Conservation (phyloP, 2,888 invertebrate genomes). For the Drosophila affinis region DNA sequence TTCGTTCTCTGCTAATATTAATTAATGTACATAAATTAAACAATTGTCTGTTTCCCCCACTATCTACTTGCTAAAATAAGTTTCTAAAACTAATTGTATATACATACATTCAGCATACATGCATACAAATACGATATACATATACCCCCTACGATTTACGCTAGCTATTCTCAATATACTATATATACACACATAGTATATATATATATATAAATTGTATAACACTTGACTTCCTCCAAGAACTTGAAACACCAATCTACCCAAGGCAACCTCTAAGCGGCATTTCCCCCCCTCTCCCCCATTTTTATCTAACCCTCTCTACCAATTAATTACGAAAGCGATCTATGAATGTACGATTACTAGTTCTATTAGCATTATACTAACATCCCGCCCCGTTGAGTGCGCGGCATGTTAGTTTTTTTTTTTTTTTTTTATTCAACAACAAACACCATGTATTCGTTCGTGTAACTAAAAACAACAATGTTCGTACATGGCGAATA, state of each 20-base stretch:
- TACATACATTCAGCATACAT: slow-evolving; percentile 49
- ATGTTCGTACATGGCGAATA: slow-evolving; percentile 67
- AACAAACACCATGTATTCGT: slow-evolving; percentile 40
- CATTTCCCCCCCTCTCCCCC: not conserved
- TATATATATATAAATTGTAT: slow-evolving; percentile 30
- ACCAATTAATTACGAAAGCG: slow-evolving; percentile 37
- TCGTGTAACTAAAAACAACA: slow-evolving; percentile 54
- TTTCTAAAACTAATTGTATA: slow-evolving; percentile 75
- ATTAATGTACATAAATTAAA: slow-evolving; percentile 49
- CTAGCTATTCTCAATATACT: slow-evolving; percentile 45
- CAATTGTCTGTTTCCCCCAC: slow-evolving; percentile 49
- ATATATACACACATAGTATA: slow-evolving; percentile 12
- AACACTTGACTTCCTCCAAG: slow-evolving; percentile 29
- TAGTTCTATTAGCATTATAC: slow-evolving; percentile 25
- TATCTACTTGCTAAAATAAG: slow-evolving; percentile 66
- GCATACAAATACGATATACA: slow-evolving; percentile 39
- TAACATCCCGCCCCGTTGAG: slow-evolving; percentile 14
- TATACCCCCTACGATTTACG: slow-evolving; percentile 47
- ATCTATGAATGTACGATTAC: slow-evolving; percentile 17
- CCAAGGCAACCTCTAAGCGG: slow-evolving; percentile 9
- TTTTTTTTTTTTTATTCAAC: slow-evolving; percentile 48
- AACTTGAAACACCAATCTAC: slow-evolving; percentile 42
- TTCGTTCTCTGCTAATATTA: slow-evolving; percentile 75
- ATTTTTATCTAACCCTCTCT: slow-evolving; percentile 38
- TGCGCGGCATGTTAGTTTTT: slow-evolving; percentile 36